Conservation (phyloP, 2,888 invertebrate genomes). For the Apodemia zela region DNA sequence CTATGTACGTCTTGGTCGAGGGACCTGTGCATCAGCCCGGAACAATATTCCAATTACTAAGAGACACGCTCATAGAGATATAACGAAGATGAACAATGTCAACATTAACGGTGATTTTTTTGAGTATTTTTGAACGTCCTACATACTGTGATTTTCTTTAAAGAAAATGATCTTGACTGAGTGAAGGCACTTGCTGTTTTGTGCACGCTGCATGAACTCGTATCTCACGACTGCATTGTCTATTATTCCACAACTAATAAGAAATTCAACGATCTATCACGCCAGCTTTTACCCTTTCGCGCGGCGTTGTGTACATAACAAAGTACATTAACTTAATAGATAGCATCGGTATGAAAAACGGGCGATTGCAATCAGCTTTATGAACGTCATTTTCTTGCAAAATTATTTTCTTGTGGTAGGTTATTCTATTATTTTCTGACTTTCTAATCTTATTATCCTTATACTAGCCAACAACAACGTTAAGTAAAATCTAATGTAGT, state of each 20-base stretch:
- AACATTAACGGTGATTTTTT: conserved; percentile 27
- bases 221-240: conserved; percentile 74
- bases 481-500: not conserved
- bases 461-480: not conserved
- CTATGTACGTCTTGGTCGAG: conserved; percentile 62
- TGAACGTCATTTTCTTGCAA: conserved; percentile 28
- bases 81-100: conserved; percentile 57
- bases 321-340: conserved; percentile 42
- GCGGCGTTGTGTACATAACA: conserved; percentile 42
- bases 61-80: conserved; percentile 56
- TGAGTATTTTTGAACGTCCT: conserved; percentile 4
- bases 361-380: conserved; percentile 40
- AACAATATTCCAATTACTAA: conserved; percentile 74
- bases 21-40: conserved; percentile 72
- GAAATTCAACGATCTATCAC: conserved; percentile 56
- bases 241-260: conserved; percentile 56
- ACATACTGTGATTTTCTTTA: not conserved
- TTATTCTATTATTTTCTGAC: not conserved
- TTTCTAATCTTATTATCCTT: conserved; percentile 10
- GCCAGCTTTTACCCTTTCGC: conserved; percentile 67
- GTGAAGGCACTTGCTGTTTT: conserved; percentile 18
- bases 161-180: not conserved
- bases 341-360: conserved; percentile 56
- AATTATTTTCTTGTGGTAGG: conserved; percentile 20
- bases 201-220: conserved; percentile 27